phyloP scores from a whole-genome alignment of 2,797 vertebrate species.

The Mus caroli region DNA sequence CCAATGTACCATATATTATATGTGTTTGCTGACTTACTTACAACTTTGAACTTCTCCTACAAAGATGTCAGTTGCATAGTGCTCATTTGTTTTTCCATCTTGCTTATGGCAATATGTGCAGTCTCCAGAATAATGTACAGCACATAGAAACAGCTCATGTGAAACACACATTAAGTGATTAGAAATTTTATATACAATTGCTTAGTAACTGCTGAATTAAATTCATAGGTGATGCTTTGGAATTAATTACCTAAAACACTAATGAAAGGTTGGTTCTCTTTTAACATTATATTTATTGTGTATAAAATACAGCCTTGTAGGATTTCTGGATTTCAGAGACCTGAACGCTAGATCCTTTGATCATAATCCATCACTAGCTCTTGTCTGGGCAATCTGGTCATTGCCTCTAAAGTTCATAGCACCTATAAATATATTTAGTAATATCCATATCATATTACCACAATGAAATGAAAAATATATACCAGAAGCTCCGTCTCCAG shows the following conservation, averaged over 20 bases:
- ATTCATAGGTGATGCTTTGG: not conserved
- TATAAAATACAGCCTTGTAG: not conserved
- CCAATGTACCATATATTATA: not conserved
- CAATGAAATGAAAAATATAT: not conserved
- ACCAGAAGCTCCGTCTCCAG: not conserved
- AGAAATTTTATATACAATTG: not conserved
- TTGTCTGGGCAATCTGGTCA: not conserved
- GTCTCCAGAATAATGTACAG: not conserved
- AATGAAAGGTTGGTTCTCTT: not conserved
- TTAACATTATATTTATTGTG: constrained; percentile 1
- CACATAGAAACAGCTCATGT: not conserved
- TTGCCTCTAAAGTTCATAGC: not conserved
- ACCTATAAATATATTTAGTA: not conserved
- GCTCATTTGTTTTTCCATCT: not conserved
- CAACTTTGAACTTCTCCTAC: not conserved
- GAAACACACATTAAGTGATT: not conserved
- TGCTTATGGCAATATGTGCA: not conserved
- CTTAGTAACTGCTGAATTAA: not conserved
- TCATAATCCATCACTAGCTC: not conserved
- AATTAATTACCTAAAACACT: not conserved
- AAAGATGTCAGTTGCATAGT: not conserved
- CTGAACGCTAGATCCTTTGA: accelerated
- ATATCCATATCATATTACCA: not conserved
- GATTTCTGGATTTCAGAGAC: not conserved
- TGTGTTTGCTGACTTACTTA: not conserved